Conservation (phyloP, 2,888 invertebrate genomes). For the Prosopocoilus inquinatus region DNA sequence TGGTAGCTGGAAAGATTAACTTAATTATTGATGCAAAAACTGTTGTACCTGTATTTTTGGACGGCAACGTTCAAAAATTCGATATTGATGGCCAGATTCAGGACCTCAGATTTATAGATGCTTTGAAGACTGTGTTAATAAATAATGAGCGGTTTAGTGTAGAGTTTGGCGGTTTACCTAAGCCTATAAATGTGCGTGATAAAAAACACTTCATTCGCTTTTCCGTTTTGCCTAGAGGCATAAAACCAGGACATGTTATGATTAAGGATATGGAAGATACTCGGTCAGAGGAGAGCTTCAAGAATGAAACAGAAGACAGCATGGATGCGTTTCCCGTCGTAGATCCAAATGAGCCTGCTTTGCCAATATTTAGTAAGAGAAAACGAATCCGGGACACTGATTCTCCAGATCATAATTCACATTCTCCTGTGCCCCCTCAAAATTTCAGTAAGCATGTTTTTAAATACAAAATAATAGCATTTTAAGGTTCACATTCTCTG, state of each 20-base stretch:
- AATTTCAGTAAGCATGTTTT: conserved; percentile 41
- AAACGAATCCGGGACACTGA: conserved; percentile 30
- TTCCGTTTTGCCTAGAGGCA: conserved; percentile 71
- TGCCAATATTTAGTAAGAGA: conserved; percentile 33
- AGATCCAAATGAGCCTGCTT: conserved; percentile 40
- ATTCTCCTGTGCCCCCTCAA: conserved; percentile 43
- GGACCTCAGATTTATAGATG: conserved; percentile 77
- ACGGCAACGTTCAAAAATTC: conserved; percentile 80
- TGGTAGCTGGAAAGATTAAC: conserved; percentile 82
- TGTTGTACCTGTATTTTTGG: conserved; percentile 78
- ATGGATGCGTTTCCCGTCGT: conserved; percentile 27
- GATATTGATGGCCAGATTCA: conserved; percentile 69
- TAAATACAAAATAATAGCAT: background rate
- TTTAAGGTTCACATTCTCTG: too few species aligned
- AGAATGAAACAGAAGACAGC: conserved; percentile 36
- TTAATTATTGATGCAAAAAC: conserved; percentile 78
- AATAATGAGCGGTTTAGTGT: conserved; percentile 76
- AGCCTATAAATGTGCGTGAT: conserved; percentile 70
- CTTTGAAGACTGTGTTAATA: conserved; percentile 71
- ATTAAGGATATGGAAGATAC: conserved; percentile 74
- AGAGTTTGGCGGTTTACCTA: conserved; percentile 82
- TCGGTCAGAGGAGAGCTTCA: conserved; percentile 28
- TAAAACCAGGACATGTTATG: conserved; percentile 67
- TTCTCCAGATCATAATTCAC: conserved; percentile 44
- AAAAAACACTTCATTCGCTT: conserved; percentile 80